These are phyloP conservation scores for Montipora capricornis DNA, from an alignment of 64 coral and sea anemone species.

Conservation along the genomic window DNA sequence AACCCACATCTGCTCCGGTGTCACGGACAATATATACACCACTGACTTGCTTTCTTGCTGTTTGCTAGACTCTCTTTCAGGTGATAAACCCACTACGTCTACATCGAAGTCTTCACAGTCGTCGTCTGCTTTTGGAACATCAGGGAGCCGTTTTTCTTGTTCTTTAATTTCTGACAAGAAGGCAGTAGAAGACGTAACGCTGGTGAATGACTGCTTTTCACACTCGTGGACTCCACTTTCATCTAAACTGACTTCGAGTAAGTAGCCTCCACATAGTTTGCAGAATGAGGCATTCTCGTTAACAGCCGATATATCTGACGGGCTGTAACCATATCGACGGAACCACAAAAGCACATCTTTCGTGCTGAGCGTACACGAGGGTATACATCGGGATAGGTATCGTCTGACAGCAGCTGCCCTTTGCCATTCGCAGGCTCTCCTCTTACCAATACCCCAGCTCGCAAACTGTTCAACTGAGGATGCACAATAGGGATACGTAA, in stretches of 20 bases:
- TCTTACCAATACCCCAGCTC: conserved; percentile 87
- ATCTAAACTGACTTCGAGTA: background rate
- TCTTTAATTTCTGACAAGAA: conserved; percentile 61
- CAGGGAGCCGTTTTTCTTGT: conserved; percentile 49
- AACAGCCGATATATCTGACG: conserved; percentile 5
- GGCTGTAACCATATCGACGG: conserved; percentile 75
- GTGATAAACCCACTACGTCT: conserved; percentile 65
- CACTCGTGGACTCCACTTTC: conserved; percentile 26
- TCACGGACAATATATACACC: conserved; percentile 33
- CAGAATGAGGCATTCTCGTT: conserved; percentile 29
- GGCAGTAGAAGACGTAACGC: conserved; percentile 26
- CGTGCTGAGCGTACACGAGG: conserved; percentile 50
- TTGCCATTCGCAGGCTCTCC: conserved; percentile 89
- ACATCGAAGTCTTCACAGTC: conserved; percentile 67
- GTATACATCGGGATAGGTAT: conserved; percentile 18
- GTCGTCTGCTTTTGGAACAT: conserved; percentile 2
- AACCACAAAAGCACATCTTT: conserved; percentile 88
- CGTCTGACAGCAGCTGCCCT: conserved; percentile 75
- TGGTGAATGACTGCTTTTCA: conserved; percentile 2
- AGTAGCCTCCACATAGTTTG: conserved; percentile 40
- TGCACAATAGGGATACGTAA: conserved; percentile 65
- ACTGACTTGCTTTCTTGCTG: conserved; percentile 3
- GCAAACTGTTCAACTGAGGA: conserved; percentile 67
- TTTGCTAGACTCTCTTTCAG: conserved; percentile 5
- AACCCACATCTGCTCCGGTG: conserved; percentile 69